A percentile compares a stretch with the other conserved stretches of the same genome.
Conservation (phyloP, 2,113 vertebrate species). For the Saimiri boliviensis region DNA sequence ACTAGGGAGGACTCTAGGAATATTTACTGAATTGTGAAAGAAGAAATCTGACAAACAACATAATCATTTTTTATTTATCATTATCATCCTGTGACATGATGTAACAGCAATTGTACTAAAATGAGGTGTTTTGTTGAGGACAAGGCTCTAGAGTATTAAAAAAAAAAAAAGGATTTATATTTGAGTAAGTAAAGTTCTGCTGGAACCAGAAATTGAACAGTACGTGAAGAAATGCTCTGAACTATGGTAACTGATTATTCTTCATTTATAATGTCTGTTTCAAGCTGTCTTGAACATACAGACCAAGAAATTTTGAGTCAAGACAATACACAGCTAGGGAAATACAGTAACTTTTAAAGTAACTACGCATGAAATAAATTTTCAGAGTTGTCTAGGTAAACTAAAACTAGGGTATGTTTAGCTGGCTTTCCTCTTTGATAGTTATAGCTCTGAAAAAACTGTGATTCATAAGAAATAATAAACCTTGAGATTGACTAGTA, state of each 20-base stretch:
- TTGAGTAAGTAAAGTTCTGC: conserved; percentile 47
- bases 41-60: conserved; percentile 62
- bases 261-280: conserved; percentile 65
- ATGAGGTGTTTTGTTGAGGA: conserved; percentile 56
- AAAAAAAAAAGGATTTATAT: background rate
- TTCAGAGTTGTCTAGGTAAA: conserved; percentile 57
- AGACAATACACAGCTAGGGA: conserved; percentile 60
- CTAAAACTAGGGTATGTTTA: conserved; percentile 40
- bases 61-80: conserved; percentile 49
- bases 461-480: conserved; percentile 68
- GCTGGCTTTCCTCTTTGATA: conserved; percentile 42
- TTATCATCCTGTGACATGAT: conserved; percentile 41
- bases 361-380: conserved; percentile 54
- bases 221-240: conserved; percentile 68
- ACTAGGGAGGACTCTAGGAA: conserved; percentile 44
- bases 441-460: conserved; percentile 58
- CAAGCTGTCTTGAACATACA: conserved; percentile 55
- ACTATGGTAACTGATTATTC: conserved; percentile 59
- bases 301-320: conserved; percentile 50
- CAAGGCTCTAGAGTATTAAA: background rate
- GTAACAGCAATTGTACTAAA: conserved; percentile 50
- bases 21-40: conserved; percentile 59
- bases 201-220: conserved; percentile 67
- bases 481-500: conserved; percentile 75
- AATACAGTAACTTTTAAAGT: conserved; percentile 60